Percentiles rank a stretch among this genome's conserved stretches.
Conservation (phyloP, 37 sponge, comb jelly and placozoan species). For the Chondrilla cf. caribensis region DNA sequence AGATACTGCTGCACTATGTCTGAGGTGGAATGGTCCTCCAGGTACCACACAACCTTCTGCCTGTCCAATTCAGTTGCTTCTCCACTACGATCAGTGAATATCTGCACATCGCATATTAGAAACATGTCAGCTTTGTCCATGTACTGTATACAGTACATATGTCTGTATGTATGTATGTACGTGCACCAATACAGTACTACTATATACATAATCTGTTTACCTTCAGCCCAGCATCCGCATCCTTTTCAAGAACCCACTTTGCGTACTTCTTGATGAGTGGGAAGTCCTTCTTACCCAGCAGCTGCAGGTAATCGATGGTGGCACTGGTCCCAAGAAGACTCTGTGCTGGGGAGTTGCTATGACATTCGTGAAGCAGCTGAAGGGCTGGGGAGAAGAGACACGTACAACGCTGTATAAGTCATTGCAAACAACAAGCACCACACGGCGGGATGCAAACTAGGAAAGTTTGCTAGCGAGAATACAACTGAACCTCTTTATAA, state of each 20-base stretch:
- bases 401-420: too few relatives aligned
- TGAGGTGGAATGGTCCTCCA: constrained; percentile 15
- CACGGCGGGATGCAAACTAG: too few relatives aligned
- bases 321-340: constrained; percentile 48
- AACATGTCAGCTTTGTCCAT: too few relatives aligned
- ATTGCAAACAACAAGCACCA: neutral
- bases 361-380: constrained; percentile 33
- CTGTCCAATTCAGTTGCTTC: constrained; percentile 67
- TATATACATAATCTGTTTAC: neutral
- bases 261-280: constrained; percentile 72
- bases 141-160: too few relatives aligned
- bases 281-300: constrained; percentile 39
- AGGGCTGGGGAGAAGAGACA: constrained; percentile 33
- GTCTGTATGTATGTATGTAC: neutral
- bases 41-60: constrained; percentile 48
- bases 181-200: too few relatives aligned
- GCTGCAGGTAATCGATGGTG: constrained; percentile 77
- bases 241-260: constrained; percentile 59
- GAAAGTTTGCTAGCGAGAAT: too few relatives aligned
- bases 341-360: constrained; percentile 18
- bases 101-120: constrained; percentile 33
- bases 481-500: too few relatives aligned
- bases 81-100: constrained; percentile 72
- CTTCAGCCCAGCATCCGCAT: constrained; percentile 31
- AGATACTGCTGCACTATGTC: constrained; percentile 64